Conservation (phyloP, 2,888 invertebrate genomes). For the Spisula subtruncata region DNA sequence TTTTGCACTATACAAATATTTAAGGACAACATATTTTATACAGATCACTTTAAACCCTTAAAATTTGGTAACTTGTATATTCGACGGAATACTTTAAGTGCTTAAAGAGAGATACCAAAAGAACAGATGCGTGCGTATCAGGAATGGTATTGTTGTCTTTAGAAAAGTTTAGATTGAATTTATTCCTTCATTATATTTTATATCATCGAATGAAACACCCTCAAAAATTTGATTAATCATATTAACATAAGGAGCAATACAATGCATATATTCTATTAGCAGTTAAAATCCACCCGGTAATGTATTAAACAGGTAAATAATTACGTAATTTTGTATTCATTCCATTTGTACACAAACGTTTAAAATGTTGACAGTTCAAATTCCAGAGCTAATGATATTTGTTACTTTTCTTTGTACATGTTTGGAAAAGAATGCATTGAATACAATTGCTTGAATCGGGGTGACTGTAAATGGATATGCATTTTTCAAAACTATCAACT, state of each 20-base stretch:
- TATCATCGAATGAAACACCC: no score
- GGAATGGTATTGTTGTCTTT: no score
- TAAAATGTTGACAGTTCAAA: constrained; percentile 15
- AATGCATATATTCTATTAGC: not conserved
- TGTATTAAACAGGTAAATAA: not conserved
- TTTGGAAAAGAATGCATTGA: not conserved
- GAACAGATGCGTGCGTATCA: no score
- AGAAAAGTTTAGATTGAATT: no score
- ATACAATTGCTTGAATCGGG: not conserved
- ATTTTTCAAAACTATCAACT: constrained; percentile 18
- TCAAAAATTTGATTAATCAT: not conserved
- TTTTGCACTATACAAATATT: no score
- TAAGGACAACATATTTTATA: no score
- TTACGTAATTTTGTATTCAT: not conserved
- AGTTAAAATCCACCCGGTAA: not conserved
- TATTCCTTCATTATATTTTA: no score
- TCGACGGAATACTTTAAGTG: no score
- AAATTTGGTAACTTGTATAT: no score
- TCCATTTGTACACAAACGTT: not conserved
- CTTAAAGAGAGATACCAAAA: no score
- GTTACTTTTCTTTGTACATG: not conserved
- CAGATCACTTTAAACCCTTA: no score
- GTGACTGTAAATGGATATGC: constrained; percentile 8
- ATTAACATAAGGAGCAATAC: not conserved
- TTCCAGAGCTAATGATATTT: not conserved